Evolutionary conservation across 1,140 invertebrate species (phyloP).

Genomic region (Pseudomyrmex cubaensis): DNA sequence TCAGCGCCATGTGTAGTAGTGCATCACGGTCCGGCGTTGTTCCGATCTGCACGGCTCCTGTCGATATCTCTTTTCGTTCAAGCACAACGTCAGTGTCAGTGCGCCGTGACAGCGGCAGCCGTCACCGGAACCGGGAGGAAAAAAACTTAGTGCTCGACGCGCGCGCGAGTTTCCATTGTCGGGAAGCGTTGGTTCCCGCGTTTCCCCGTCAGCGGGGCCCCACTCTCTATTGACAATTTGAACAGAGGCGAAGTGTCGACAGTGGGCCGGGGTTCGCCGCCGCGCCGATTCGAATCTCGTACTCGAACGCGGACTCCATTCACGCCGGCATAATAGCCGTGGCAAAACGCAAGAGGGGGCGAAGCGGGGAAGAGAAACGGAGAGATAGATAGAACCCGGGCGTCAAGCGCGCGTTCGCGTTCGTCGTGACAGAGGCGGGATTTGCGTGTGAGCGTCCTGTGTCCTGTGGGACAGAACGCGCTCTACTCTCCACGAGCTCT

Average conservation of each 20-base stretch:
- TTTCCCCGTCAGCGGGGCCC: slow-evolving; percentile 21
- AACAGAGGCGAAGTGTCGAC: slow-evolving; percentile 75
- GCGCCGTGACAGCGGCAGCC: slow-evolving; percentile 60
- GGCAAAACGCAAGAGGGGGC: slow-evolving; percentile 10
- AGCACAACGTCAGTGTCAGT: slow-evolving; percentile 66
- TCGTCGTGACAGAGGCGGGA: slow-evolving; percentile 36
- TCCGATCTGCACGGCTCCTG: slow-evolving; percentile 36
- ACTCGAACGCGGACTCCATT: slow-evolving; percentile 75
- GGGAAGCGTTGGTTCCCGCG: slow-evolving; percentile 61
- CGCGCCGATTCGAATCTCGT: slow-evolving; percentile 74
- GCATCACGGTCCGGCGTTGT: slow-evolving; percentile 39
- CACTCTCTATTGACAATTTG: slow-evolving; percentile 71
- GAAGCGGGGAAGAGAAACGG: slow-evolving; percentile 52
- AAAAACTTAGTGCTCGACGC: slow-evolving; percentile 50
- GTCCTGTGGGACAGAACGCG: slow-evolving; percentile 28
- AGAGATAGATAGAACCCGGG: slow-evolving; percentile 58
- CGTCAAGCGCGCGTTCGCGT: slow-evolving; percentile 4
- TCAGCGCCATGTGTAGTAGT: not conserved
- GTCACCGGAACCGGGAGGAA: slow-evolving; percentile 42
- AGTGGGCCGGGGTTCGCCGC: slow-evolving; percentile 60
- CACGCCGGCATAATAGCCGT: slow-evolving; percentile 68
- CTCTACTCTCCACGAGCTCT: slow-evolving; percentile 18
- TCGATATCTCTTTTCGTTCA: slow-evolving; percentile 61
- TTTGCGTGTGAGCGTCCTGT: slow-evolving; percentile 45
- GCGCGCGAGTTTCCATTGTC: slow-evolving; percentile 67